Evolutionary conservation across 2,888 invertebrate genomes (phyloP), one percentile per base, ranked within the genome.

Genomic region (Vesta saturnalis): DNA sequence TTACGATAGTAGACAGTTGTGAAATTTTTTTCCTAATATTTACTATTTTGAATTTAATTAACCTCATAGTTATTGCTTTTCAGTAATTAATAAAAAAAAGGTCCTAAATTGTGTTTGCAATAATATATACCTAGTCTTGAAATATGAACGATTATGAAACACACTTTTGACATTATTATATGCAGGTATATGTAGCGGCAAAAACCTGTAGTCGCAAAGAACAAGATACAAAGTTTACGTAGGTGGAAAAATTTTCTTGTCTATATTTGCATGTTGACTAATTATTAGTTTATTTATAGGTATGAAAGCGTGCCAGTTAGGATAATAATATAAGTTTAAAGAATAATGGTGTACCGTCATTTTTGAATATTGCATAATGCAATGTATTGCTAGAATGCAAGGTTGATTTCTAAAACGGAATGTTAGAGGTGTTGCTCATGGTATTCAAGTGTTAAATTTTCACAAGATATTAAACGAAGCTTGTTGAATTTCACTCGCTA

Each of bases 1-100:
- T 63, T 63, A 57, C 63, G 63, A 63, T 46, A 57, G 57, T 63
- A 30, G 63, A 63, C 63, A 49, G 63, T 63, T 57, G 49, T 63
- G 63, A 46, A 63, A 57, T 35, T 56, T 63, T 23, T 63, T 63
- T 57, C 10, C 39, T 30, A 63, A 23, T 56, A 47, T 39, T 39
- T 52, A 16, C 21, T 35, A 57, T 63, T 63, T 18, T 15, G 57
- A 23, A 57, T 63, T 63, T 63, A 46, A 57, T 63, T 63, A 30
- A 57, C 63, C 57, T 63, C 30, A 52, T 19, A 52, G 19, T 19
- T 19, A 14, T 16, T 30, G 10, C 10, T 30, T 30, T 30, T 30
- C n/a, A n/a, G n/a, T n/a, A n/a, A n/a, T n/a, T n/a, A n/a, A n/a
- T n/a, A n/a, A n/a, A n/a, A n/a, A n/a, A n/a, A n/a, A n/a, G n/a